These are phyloP conservation scores for Actinostola sp. DNA, from an alignment of 92 coral and sea anemone genomes.

Conservation along the genomic window DNA sequence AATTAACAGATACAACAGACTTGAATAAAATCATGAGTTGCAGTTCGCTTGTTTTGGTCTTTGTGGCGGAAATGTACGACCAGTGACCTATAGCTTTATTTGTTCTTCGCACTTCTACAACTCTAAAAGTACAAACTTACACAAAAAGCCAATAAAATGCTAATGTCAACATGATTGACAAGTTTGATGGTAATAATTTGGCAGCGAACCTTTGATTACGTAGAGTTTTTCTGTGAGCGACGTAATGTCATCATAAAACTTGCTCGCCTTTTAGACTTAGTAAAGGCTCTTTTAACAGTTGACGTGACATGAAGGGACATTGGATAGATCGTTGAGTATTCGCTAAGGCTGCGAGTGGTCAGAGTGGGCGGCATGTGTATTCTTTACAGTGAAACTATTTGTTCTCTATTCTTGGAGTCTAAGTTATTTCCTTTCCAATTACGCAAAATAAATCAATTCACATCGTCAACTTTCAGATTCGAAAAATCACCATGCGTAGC, in stretches of 20 bases:
- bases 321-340: not conserved
- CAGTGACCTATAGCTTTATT: too few relatives aligned
- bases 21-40: too few relatives aligned
- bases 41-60: not conserved
- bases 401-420: slow-evolving; percentile 23
- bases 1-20: too few relatives aligned
- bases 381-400: not conserved
- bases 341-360: not conserved
- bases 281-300: not conserved
- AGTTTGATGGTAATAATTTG: slow-evolving; percentile 19
- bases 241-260: slow-evolving; percentile 16
- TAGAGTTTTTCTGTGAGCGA: not conserved
- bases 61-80: too few relatives aligned
- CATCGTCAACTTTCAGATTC: too few relatives aligned
- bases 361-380: slow-evolving; percentile 1
- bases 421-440: slow-evolving; percentile 21
- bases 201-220: slow-evolving; percentile 1
- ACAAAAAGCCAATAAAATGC: slow-evolving; percentile 30
- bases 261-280: not conserved
- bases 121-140: not conserved
- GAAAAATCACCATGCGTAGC: too few relatives aligned
- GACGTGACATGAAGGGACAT: slow-evolving; percentile 7
- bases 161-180: slow-evolving; percentile 36
- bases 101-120: not conserved
- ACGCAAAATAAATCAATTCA: not conserved